phyloP scores from a whole-genome alignment of 2,113 vertebrate genomes.

The Marmota flaviventris region DNA sequence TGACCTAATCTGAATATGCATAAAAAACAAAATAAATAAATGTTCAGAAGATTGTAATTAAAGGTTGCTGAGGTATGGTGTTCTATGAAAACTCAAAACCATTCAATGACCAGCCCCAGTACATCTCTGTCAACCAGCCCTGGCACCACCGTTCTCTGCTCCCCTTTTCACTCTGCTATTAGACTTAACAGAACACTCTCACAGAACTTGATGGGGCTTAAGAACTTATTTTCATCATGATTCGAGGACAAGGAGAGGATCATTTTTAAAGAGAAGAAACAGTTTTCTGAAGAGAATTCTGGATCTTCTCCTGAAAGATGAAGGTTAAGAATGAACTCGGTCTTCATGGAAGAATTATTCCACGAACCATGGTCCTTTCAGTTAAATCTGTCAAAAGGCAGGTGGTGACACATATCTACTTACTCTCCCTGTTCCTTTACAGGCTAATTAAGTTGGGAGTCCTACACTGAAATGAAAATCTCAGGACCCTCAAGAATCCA shows the following conservation, averaged over 20 bases:
- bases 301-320: background rate
- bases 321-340: background rate
- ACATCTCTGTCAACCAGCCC: background rate
- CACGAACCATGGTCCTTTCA: background rate
- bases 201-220: background rate
- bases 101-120: background rate
- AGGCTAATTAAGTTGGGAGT: background rate
- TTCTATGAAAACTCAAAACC: conserved; percentile 2
- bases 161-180: background rate
- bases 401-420: background rate
- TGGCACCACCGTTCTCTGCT: background rate
- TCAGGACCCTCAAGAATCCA: conserved; percentile 27
- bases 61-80: background rate
- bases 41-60: background rate
- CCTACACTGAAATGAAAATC: background rate
- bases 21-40: conserved; percentile 3
- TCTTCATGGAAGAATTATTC: background rate
- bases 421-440: background rate
- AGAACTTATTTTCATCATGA: background rate
- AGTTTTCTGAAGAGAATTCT: conserved; percentile 51
- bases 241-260: background rate
- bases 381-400: background rate
- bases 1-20: background rate
- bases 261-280: background rate
- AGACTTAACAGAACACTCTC: conserved; percentile 23